These are phyloP conservation scores for Sigmodon hispidus DNA, from an alignment of 2,113 vertebrate genomes.

Conservation along the genomic window DNA sequence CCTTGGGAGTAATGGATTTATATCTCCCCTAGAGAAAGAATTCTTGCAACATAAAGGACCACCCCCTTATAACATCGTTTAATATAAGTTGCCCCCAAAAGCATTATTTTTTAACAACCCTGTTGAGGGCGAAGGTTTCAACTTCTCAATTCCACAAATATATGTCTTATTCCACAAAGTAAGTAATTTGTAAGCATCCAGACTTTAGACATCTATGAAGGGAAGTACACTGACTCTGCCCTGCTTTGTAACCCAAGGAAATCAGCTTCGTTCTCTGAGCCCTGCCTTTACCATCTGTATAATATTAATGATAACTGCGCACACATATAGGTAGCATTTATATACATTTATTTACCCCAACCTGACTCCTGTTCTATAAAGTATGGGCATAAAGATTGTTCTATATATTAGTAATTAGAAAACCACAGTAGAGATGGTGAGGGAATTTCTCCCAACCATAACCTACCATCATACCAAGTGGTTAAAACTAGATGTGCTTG, in stretches of 20 bases:
- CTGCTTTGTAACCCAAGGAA: background rate
- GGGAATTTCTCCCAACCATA: background rate
- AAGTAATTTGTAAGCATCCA: background rate
- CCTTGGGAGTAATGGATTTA: background rate
- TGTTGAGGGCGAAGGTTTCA: background rate
- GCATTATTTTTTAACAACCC: background rate
- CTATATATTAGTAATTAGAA: background rate
- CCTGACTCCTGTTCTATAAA: background rate
- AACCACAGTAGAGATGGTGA: background rate
- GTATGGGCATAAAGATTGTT: background rate
- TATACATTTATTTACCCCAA: background rate
- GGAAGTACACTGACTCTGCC: too few species aligned
- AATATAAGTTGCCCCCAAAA: too few species aligned
- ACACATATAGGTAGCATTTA: background rate
- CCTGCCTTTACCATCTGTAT: too few species aligned
- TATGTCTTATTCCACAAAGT: background rate
- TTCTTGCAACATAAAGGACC: background rate
- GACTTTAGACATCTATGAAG: background rate
- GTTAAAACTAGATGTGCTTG: background rate
- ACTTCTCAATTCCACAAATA: background rate
- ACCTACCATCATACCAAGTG: background rate
- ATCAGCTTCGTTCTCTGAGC: background rate
- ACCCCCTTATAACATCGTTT: too few species aligned
- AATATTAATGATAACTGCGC: background rate
- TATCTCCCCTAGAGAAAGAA: background rate